Evolutionary conservation across 2,113 vertebrate species (phyloP), one percentile per base, ranked within the genome.

Genomic region (Jaculus jaculus): DNA sequence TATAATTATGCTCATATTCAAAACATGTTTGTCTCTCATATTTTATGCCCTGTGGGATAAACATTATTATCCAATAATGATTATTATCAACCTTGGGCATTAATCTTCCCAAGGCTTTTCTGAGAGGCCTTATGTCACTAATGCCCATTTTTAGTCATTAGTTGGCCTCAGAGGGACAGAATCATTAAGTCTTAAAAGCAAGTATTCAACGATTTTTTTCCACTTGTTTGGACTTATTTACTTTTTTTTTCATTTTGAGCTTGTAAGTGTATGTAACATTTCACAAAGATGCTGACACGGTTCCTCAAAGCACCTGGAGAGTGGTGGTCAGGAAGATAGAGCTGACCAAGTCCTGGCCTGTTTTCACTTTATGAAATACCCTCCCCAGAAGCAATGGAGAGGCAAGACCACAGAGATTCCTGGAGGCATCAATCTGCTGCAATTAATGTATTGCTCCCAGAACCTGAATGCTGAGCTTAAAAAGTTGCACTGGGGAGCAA

Each of bases 341-440:
- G 66, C 37, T 10, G 34, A 84, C 24, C 16, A 24, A 87, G 85
- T 17, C 74, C 84, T n/a, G 47, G 94, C 88, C 95, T 97, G 97
- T 92, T 97, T 97, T 95, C 96, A 84, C 73, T 97, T 97, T 96
- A 96, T 7, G 72, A 89, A 95, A 84, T 82, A 69, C 63, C 32
- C 37, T 89, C 68, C 61, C 72, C 63, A 15, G 23, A 71, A 89
- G 63, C 68, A 7, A 74, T 15, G 34, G 23, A 87, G 84, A 91
- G 78, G 72, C 5, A 20, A 75, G 28, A 71, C 90, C 63, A 47
- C 51, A 39, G 80, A 92, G 91, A 80, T 80, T 92, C 85, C 78
- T 42, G 5, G 58, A 74, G 83, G 80, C 88, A 96, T 94, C 92
- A 87, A n/a, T 96, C 93, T 81, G 88, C 93, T 95, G 74, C 72